phyloP scores from a whole-genome alignment of 2,113 vertebrate species.

The Vidua macroura region DNA sequence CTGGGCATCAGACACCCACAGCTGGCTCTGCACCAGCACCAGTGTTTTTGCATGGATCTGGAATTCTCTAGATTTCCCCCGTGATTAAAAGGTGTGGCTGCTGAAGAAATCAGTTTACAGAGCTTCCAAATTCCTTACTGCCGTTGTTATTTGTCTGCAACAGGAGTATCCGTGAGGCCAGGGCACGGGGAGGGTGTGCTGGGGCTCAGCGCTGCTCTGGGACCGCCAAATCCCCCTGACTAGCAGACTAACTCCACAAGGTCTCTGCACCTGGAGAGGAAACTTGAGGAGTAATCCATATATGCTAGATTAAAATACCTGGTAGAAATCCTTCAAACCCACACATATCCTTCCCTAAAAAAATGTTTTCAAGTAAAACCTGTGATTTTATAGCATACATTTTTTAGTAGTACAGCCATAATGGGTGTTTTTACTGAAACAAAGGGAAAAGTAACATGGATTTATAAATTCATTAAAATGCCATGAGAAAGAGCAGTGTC shows the following conservation, averaged over 20 bases:
- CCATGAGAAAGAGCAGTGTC: not conserved
- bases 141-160: slow-evolving; percentile 35
- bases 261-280: slow-evolving; percentile 51
- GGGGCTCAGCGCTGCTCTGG: not conserved
- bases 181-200: not conserved
- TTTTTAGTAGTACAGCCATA: not conserved
- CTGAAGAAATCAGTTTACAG: slow-evolving; percentile 44
- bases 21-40: not conserved
- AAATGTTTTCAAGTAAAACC: not conserved
- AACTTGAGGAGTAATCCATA: not conserved
- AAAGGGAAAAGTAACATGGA: not conserved
- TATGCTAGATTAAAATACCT: not conserved
- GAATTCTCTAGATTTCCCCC: not conserved
- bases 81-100: slow-evolving; percentile 57
- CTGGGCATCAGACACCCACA: accelerated
- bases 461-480: slow-evolving; percentile 4
- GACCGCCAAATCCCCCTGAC: not conserved
- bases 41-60: not conserved
- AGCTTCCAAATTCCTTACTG: slow-evolving; percentile 52
- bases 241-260: not conserved
- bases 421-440: not conserved
- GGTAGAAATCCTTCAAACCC: slow-evolving; percentile 32
- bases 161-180: not conserved
- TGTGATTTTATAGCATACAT: not conserved
- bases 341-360: not conserved